Conservation (phyloP, 2,888 invertebrate genomes). For the Macroteleia sp. region DNA sequence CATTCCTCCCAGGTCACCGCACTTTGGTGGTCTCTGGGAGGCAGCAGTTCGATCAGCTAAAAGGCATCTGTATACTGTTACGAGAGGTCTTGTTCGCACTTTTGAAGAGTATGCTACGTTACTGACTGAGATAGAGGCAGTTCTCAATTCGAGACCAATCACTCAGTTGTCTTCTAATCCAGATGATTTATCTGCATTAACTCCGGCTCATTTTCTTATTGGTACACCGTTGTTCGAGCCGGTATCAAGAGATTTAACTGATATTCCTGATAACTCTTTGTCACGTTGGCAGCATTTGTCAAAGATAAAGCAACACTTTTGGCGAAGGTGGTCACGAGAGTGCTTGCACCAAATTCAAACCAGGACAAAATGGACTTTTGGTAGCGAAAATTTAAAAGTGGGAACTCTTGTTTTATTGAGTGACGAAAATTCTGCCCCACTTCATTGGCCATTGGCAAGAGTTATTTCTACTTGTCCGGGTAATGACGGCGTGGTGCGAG, state of each 20-base stretch:
- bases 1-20: slow-evolving; percentile 1
- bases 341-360: too few relatives aligned
- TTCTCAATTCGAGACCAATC: not conserved
- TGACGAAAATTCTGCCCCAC: too few relatives aligned
- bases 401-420: too few relatives aligned
- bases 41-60: slow-evolving; percentile 1
- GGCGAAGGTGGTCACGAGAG: too few relatives aligned
- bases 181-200: not conserved
- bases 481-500: too few relatives aligned
- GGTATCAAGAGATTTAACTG: not conserved
- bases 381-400: too few relatives aligned
- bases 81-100: not conserved
- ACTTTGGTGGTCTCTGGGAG: slow-evolving; percentile 9
- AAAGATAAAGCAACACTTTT: too few relatives aligned
- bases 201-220: slow-evolving; percentile 5
- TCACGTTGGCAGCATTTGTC: not conserved
- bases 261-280: not conserved
- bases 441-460: too few relatives aligned
- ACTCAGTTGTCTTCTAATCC: not conserved
- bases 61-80: not conserved
- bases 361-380: too few relatives aligned
- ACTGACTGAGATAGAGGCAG: not conserved
- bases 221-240: not conserved
- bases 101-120: not conserved
- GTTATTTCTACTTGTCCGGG: too few relatives aligned